These are phyloP conservation scores for Pseudomyrmex concolor DNA, from an alignment of 1,140 invertebrate genomes.

Conservation along the genomic window DNA sequence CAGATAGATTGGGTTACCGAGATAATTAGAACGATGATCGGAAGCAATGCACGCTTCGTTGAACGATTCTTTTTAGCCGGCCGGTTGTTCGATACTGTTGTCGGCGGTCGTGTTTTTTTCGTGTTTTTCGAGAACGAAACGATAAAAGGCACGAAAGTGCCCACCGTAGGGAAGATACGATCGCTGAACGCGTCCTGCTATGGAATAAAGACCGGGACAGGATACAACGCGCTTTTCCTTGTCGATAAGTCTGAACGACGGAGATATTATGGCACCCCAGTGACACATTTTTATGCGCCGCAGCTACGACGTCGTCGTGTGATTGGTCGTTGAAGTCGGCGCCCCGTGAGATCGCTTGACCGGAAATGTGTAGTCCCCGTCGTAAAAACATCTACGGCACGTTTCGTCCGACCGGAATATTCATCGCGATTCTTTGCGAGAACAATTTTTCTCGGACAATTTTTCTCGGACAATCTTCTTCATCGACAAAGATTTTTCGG, in stretches of 20 bases:
- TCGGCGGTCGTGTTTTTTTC: constrained; percentile 19
- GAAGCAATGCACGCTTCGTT: constrained; percentile 81
- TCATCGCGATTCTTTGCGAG: constrained; percentile 34
- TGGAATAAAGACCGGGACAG: constrained; percentile 13
- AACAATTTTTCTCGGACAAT: not conserved
- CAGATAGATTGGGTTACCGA: constrained; percentile 80
- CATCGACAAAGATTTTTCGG: constrained; percentile 16
- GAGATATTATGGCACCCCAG: constrained; percentile 78
- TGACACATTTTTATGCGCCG: constrained; percentile 80
- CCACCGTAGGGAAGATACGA: constrained; percentile 22
- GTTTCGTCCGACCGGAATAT: constrained; percentile 36
- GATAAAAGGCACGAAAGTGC: constrained; percentile 39
- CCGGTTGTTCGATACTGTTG: not conserved
- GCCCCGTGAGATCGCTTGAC: constrained; percentile 79
- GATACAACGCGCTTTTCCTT: constrained; percentile 31
- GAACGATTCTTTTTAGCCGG: constrained; percentile 77
- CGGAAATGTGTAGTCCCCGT: constrained; percentile 73
- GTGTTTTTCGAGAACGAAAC: constrained; percentile 10
- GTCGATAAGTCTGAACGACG: constrained; percentile 71
- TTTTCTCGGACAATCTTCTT: not conserved
- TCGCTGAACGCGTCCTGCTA: constrained; percentile 5
- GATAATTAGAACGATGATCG: constrained; percentile 84
- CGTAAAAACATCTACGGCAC: constrained; percentile 76
- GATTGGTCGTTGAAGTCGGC: constrained; percentile 77
- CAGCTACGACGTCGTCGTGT: constrained; percentile 69